phyloP scores from a whole-genome alignment of 2,113 vertebrate species.

The Dermatemys mawii region DNA sequence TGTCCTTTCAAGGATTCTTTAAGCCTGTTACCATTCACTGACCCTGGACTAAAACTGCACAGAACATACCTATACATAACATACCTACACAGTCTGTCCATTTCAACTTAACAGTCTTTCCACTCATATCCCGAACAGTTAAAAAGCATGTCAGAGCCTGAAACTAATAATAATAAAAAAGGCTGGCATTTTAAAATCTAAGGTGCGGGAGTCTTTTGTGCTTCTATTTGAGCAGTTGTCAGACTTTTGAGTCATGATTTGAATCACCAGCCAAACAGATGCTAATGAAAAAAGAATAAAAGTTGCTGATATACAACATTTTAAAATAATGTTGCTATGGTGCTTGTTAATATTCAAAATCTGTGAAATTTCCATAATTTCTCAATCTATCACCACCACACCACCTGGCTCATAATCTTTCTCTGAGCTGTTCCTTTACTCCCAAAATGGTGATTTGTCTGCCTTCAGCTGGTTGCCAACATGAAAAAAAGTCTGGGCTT shows the following conservation, averaged over 20 bases:
- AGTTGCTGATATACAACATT: neutral
- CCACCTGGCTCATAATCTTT: neutral
- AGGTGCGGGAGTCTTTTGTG: neutral
- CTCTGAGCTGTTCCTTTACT: slow-evolving; percentile 27
- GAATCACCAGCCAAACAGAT: neutral
- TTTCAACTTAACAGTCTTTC: neutral
- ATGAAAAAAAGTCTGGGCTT: slow-evolving; percentile 2
- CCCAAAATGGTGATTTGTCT: neutral
- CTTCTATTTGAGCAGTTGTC: neutral
- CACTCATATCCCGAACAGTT: neutral
- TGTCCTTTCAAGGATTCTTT: neutral
- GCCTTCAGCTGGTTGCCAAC: neutral
- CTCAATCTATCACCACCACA: neutral
- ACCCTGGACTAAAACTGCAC: neutral
- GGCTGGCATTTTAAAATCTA: neutral
- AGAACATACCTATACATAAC: fast-evolving
- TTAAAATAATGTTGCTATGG: neutral
- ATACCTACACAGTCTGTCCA: neutral
- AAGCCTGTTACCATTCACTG: neutral
- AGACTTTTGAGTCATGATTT: slow-evolving; percentile 23
- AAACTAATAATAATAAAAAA: neutral
- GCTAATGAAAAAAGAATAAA: neutral
- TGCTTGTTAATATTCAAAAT: slow-evolving; percentile 1
- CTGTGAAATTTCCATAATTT: neutral
- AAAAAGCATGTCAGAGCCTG: neutral